A percentile compares a stretch with the other conserved stretches of the same genome.
Evolutionary conservation across 1,140 invertebrate species (phyloP).

Genomic region (Dreissena polymorpha): DNA sequence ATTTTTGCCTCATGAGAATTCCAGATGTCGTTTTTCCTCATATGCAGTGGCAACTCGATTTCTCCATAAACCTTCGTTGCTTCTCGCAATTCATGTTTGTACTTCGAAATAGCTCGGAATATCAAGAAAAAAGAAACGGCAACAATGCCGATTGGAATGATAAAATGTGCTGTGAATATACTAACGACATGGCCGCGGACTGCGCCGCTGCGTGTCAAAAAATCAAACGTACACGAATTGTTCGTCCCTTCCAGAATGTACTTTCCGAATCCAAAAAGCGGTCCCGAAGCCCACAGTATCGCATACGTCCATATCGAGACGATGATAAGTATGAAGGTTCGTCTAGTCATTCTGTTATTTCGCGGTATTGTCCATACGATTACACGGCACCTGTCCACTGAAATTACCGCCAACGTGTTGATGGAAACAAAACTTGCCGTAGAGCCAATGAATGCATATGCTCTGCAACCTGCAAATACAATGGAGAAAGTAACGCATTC

Average conservation of each 20-base stretch:
- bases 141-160: not conserved
- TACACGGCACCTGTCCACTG: slow-evolving; percentile 5
- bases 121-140: slow-evolving; percentile 1
- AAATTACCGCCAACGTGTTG: slow-evolving; percentile 24
- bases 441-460: slow-evolving; percentile 25
- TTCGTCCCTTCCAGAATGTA: slow-evolving; percentile 26
- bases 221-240: slow-evolving; percentile 27
- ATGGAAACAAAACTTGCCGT: slow-evolving; percentile 26
- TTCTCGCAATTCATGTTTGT: not conserved
- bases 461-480: not conserved
- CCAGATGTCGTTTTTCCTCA: slow-evolving; percentile 2
- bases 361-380: not conserved
- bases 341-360: not conserved
- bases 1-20: slow-evolving; percentile 3
- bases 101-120: not conserved
- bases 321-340: not conserved
- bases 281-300: not conserved
- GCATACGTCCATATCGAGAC: slow-evolving; percentile 8
- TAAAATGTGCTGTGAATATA: slow-evolving; percentile 22
- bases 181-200: not conserved
- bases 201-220: not conserved
- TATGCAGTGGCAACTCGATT: not conserved
- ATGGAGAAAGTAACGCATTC: too few species aligned
- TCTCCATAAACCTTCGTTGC: slow-evolving; percentile 16
- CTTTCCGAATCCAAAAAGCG: slow-evolving; percentile 10